Conservation (phyloP, 2,113 vertebrate genomes). For the Entosphenus tridentatus region DNA sequence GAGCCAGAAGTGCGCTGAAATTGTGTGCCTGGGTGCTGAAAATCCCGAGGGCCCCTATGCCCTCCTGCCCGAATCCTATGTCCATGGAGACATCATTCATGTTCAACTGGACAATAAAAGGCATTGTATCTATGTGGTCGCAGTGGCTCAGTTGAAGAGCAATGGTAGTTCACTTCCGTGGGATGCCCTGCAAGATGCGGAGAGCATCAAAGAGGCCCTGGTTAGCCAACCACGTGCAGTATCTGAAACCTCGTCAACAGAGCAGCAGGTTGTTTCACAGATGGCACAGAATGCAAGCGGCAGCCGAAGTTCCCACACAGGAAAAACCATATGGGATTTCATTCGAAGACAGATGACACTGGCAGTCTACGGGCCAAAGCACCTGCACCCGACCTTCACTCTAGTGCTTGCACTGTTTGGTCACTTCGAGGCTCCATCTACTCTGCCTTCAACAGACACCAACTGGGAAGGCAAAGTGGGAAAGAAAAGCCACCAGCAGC, state of each 20-base stretch:
- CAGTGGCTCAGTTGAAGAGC: constrained; percentile 26
- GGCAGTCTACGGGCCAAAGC: constrained; percentile 74
- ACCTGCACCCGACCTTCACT: constrained; percentile 85
- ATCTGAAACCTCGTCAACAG: no score
- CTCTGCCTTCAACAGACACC: constrained; percentile 50
- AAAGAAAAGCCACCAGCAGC: constrained; percentile 15
- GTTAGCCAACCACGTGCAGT: no score
- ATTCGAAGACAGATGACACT: constrained; percentile 65
- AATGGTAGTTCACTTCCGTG: no score
- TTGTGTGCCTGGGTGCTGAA: constrained; percentile 58
- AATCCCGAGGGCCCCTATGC: constrained; percentile 59
- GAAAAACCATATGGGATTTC: constrained; percentile 45
- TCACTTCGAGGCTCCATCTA: constrained; percentile 70
- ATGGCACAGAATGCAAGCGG: constrained; percentile 18
- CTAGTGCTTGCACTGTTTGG: constrained; percentile 69
- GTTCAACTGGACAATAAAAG: constrained; percentile 61
- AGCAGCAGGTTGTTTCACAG: no score
- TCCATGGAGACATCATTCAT: constrained; percentile 52
- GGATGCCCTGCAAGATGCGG: no score
- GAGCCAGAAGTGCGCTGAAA: constrained; percentile 13
- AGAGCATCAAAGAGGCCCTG: no score
- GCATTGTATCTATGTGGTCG: constrained; percentile 68
- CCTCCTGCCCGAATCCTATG: constrained; percentile 30
- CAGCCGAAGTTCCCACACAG: no score
- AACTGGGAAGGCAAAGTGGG: constrained; percentile 33